Conservation (phyloP, 64 coral and sea anemone species). For the Dendronephthya gigantea region DNA sequence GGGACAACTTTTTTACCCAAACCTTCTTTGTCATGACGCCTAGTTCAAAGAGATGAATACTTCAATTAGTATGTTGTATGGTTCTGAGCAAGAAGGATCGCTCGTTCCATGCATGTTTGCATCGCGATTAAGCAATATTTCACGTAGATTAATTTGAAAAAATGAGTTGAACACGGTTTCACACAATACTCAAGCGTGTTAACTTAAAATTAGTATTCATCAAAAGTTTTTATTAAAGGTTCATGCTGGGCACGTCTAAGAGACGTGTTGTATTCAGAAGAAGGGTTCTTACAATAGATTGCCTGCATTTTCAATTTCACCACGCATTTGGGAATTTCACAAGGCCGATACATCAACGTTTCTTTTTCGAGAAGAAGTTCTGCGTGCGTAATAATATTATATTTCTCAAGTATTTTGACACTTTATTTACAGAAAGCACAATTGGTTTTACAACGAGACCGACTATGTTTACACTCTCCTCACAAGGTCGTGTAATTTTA, state of each 20-base stretch:
- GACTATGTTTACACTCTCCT: background rate
- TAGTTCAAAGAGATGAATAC: background rate
- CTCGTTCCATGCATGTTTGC: background rate
- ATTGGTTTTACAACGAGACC: background rate
- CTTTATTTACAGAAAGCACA: background rate
- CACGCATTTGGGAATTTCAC: background rate
- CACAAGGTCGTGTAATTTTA: background rate
- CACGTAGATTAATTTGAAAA: background rate
- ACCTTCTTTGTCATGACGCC: background rate
- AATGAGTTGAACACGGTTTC: background rate
- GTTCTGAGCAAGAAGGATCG: background rate
- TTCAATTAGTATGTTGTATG: background rate
- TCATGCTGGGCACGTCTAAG: background rate
- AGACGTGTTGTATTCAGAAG: background rate
- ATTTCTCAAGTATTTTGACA: background rate
- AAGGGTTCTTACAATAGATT: background rate
- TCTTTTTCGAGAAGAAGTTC: background rate
- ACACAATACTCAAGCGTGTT: conserved; percentile 11
- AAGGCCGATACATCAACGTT: background rate
- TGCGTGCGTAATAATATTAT: background rate
- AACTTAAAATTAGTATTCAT: background rate
- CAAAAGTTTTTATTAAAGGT: background rate
- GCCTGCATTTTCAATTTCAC: background rate
- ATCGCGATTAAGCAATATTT: background rate
- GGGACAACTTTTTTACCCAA: background rate